Percentiles rank a stretch among this genome's conserved stretches.
Evolutionary conservation across 2,888 invertebrate genomes (phyloP).

Genomic region (Antheraea assamensis): DNA sequence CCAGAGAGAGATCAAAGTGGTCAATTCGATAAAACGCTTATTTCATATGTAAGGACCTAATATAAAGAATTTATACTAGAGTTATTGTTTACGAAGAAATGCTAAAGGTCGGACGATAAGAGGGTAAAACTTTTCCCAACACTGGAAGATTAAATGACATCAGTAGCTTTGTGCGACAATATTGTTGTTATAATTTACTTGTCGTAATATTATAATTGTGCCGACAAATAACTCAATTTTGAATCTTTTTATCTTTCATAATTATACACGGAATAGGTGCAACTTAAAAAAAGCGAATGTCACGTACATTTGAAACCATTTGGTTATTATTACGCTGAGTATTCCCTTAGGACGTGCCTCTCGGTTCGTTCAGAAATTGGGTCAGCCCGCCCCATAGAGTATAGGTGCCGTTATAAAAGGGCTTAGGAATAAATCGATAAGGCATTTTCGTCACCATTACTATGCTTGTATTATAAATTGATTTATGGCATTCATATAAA

Average conservation of each 20-base stretch:
- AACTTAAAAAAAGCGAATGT: constrained; percentile 25
- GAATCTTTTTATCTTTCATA: not conserved
- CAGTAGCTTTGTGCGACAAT: not conserved
- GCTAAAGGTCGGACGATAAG: not conserved
- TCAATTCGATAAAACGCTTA: no score
- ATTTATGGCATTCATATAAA: not conserved
- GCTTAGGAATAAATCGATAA: constrained; percentile 54
- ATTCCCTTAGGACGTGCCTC: constrained; percentile 65
- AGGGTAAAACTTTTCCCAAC: not conserved
- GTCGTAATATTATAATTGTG: no score
- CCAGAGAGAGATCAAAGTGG: no score
- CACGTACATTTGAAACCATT: constrained; percentile 48
- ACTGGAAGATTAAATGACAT: not conserved
- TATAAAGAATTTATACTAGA: no score
- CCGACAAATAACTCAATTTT: not conserved
- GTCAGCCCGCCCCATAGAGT: constrained; percentile 52
- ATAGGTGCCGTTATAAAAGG: constrained; percentile 52
- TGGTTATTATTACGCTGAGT: constrained; percentile 54
- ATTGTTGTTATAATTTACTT: no score
- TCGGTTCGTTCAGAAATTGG: constrained; percentile 62
- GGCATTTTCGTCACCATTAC: constrained; percentile 36
- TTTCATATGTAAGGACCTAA: no score
- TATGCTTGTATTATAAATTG: constrained; percentile 17
- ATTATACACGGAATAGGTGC: not conserved
- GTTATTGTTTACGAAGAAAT: no score